phyloP scores from a whole-genome alignment of 2,888 invertebrate species.

The Meteorus cinctellus region DNA sequence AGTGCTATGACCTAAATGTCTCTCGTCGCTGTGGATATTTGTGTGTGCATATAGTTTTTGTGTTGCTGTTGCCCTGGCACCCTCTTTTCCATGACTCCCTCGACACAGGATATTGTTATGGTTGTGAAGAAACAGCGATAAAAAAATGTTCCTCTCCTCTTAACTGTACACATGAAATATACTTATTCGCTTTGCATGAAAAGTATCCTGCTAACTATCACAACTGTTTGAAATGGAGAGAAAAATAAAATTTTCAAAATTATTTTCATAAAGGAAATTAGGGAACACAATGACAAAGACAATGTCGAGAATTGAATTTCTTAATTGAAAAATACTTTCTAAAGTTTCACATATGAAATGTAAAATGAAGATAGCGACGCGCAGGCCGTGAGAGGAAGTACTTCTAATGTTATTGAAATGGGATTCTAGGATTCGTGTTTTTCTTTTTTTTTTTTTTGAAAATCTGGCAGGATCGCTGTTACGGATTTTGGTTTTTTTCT shows the following conservation, averaged over 20 bases:
- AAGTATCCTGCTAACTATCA: background rate
- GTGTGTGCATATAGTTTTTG: background rate
- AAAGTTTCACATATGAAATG: no score
- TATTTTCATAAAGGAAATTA: no score
- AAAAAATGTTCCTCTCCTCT: background rate
- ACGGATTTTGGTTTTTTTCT: no score
- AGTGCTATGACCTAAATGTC: constrained; percentile 33
- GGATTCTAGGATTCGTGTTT: no score
- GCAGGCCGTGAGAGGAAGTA: no score
- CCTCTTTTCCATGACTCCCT: background rate
- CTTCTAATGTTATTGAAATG: no score
- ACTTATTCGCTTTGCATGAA: background rate
- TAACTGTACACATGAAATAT: background rate
- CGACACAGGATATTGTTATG: constrained; percentile 22
- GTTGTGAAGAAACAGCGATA: background rate
- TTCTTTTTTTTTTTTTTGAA: no score
- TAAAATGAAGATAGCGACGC: no score
- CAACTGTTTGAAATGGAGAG: background rate
- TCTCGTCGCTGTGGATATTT: constrained; percentile 16
- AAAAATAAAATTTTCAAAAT: background rate
- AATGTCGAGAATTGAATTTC: no score
- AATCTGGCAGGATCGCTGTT: no score
- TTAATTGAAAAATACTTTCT: no score
- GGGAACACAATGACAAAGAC: no score
- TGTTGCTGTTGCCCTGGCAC: constrained; percentile 20